Evolutionary conservation across 2,888 invertebrate species (phyloP), one percentile per base, ranked within the genome.

Genomic region (Suillia variegata): DNA sequence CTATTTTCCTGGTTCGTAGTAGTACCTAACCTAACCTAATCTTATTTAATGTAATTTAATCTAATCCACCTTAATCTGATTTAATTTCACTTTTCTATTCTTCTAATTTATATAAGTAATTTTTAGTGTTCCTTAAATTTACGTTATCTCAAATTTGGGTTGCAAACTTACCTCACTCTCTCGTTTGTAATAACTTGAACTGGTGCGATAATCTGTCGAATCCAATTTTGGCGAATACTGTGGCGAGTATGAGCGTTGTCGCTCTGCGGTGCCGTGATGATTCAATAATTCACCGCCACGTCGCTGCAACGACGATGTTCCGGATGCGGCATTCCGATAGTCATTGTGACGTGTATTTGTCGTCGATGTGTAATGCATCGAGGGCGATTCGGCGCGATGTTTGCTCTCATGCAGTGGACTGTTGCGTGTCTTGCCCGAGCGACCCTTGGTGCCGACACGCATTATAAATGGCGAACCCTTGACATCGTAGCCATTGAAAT

Each of bases 401-500:
- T 81, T 81, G 65, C 85, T 85, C 48, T 85, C 85, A 59, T 87
- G 86, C 50, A 84, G 80, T 8, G 86, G 86, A 77, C 83, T 85
- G 67, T 80, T 84, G 33, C 85, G 83, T 0, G 85, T 83, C 71
- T 86, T 86, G 12, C 82, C 82, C 2, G 82, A 82, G 33, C 84
- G 81, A 22, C 90, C 87, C 62, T 87, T 88, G 0, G 92, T 89
- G 18, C 93, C 94, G 10, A 94, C 93, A 59, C 94, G 85, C 83
- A 95, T 89, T 76, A 93, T 90, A 76, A 92, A 94, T 22, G 94
- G 94, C 12, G 94, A 94, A 4, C 94, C 96, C 56, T 85, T 85
- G 33, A 87, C 87, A 73, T 93, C 93, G 76, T 91, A 90, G 10
- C 96, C 96, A 79, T 97, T 97, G 83, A 96, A 98, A 78, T 94